phyloP scores from a whole-genome alignment of 2,113 vertebrate species.

The Tachysurus fulvidraco region DNA sequence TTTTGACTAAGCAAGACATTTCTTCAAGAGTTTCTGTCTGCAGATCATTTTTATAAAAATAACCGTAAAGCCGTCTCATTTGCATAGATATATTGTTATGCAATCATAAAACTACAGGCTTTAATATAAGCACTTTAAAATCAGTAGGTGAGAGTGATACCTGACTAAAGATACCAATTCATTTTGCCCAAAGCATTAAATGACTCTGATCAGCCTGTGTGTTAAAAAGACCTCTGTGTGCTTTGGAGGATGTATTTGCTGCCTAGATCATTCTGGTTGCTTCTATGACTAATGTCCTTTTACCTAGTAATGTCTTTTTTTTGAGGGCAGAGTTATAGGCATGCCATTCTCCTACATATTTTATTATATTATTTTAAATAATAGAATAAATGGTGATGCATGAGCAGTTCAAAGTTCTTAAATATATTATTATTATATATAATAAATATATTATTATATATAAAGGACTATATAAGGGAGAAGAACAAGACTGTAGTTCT shows the following conservation, averaged over 20 bases:
- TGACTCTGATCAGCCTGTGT: background rate
- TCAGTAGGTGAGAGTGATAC: background rate
- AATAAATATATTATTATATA: background rate
- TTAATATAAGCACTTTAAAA: background rate
- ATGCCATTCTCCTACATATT: background rate
- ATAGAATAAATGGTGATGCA: background rate
- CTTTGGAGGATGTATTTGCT: background rate
- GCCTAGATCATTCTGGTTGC: background rate
- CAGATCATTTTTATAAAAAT: background rate
- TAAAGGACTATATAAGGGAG: background rate
- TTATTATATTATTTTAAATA: background rate
- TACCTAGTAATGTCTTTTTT: background rate
- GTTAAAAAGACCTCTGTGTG: background rate
- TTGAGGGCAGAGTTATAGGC: background rate
- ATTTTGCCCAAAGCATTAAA: background rate
- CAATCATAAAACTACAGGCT: background rate
- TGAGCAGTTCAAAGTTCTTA: background rate
- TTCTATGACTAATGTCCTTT: background rate
- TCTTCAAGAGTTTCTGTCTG: background rate
- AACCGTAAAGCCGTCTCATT: background rate
- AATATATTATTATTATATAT: background rate
- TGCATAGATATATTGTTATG: background rate
- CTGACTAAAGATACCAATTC: background rate
- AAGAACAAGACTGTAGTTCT: no score
- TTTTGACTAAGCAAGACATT: background rate